These are phyloP conservation scores for Etheostoma spectabile DNA, from an alignment of 2,113 vertebrate species.

Conservation along the genomic window DNA sequence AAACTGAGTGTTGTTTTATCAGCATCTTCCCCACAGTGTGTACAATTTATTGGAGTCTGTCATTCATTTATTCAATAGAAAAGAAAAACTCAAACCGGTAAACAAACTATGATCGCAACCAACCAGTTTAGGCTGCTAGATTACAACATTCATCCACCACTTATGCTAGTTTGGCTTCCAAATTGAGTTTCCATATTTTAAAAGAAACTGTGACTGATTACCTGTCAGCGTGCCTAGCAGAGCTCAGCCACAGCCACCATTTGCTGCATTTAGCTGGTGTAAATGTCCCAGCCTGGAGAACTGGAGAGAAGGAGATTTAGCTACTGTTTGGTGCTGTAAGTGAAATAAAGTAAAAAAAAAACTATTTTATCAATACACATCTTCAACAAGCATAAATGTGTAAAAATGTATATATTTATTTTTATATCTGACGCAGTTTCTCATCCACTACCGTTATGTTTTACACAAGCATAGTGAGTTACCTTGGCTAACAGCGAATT, in stretches of 20 bases:
- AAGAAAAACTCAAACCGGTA: not conserved
- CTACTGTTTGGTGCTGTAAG: no score
- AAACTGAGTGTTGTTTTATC: not conserved
- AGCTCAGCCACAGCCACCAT: conserved; percentile 13
- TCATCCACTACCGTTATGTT: no score
- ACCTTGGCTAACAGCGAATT: no score
- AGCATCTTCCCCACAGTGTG: not conserved
- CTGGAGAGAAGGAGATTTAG: not conserved
- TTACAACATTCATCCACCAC: conserved; percentile 20
- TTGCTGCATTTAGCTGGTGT: conserved; percentile 16
- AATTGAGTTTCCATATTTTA: conserved; percentile 27
- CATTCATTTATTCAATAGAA: conserved; percentile 1
- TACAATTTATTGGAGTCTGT: not conserved
- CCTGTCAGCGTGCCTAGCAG: conserved; percentile 3
- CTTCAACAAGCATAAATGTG: no score
- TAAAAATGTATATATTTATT: no score
- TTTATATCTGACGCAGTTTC: no score
- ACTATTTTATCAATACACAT: no score
- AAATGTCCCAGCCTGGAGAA: conserved; percentile 10
- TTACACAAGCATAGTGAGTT: no score
- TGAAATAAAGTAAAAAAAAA: no score
- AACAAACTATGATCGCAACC: not conserved
- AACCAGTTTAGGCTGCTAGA: conserved; percentile 9
- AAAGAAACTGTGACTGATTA: conserved; percentile 49
- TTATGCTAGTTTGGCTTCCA: not conserved